Percentiles rank a stretch among this genome's conserved stretches.
These are phyloP conservation scores for Catonia carolina DNA, from an alignment of 2,888 invertebrate genomes.

Conservation along the genomic window DNA sequence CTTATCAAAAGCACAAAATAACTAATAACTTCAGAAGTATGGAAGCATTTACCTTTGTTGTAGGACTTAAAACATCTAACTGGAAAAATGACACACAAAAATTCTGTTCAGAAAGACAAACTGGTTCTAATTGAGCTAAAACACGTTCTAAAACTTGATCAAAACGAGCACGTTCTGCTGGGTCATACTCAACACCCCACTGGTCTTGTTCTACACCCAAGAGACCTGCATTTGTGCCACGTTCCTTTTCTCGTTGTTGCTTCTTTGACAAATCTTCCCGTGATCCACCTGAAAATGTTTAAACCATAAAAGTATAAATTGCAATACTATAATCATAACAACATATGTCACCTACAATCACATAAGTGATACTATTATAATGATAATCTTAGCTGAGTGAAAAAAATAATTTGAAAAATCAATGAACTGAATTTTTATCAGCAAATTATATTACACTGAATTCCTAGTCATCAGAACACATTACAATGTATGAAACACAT, in stretches of 20 bases:
- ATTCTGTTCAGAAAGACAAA: slow-evolving; percentile 90
- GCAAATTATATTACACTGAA: too few relatives aligned
- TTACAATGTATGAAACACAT: neutral
- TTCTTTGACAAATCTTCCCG: slow-evolving; percentile 43
- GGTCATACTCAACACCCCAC: slow-evolving; percentile 56
- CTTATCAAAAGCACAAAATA: too few relatives aligned
- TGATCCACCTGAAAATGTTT: slow-evolving; percentile 43
- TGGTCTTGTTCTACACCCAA: slow-evolving; percentile 57
- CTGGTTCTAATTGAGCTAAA: slow-evolving; percentile 79
- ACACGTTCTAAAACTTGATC: slow-evolving; percentile 76
- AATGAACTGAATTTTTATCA: too few relatives aligned
- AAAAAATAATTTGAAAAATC: too few relatives aligned
- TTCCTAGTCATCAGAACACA: neutral
- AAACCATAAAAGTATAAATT: neutral
- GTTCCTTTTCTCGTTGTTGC: slow-evolving; percentile 37
- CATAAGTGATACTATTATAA: neutral
- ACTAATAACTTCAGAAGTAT: too few relatives aligned
- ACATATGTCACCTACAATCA: slow-evolving; percentile 4
- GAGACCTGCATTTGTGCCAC: slow-evolving; percentile 29
- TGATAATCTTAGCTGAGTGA: too few relatives aligned
- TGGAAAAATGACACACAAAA: slow-evolving; percentile 92
- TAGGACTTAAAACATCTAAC: slow-evolving; percentile 57
- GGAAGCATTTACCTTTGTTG: slow-evolving; percentile 43
- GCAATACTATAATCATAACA: slow-evolving; percentile 3
- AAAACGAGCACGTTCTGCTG: slow-evolving; percentile 51